These are phyloP conservation scores for Enteromius anoplus DNA, from an alignment of 2,797 vertebrate species.

Conservation along the genomic window DNA sequence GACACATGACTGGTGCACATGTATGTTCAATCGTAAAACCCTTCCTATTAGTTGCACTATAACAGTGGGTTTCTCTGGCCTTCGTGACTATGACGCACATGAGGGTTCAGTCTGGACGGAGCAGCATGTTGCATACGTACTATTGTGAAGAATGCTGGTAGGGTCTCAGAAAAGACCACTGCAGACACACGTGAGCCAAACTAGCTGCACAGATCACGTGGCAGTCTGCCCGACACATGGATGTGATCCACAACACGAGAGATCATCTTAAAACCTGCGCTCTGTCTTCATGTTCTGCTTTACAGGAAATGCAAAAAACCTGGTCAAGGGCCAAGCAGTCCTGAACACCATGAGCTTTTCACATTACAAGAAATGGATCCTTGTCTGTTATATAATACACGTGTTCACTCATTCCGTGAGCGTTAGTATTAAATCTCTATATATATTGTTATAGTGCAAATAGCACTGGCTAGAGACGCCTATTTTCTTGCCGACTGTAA, in stretches of 20 bases:
- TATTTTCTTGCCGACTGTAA: not conserved
- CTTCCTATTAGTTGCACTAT: constrained; percentile 1
- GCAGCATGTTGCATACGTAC: constrained; percentile 27
- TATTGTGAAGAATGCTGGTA: constrained; percentile 43
- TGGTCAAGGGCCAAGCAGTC: not conserved
- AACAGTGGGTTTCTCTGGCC: constrained; percentile 55
- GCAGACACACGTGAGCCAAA: constrained; percentile 6
- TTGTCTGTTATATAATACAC: not conserved
- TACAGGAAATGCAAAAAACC: not conserved
- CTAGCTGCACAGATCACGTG: not conserved
- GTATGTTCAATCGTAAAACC: not conserved
- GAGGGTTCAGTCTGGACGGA: constrained; percentile 27
- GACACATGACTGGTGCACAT: not conserved
- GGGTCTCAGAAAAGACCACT: not conserved
- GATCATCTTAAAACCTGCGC: constrained; percentile 5
- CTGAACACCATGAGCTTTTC: not conserved
- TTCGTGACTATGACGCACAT: constrained; percentile 59
- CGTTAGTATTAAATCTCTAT: not conserved
- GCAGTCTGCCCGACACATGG: constrained; percentile 11
- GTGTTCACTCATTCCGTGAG: not conserved
- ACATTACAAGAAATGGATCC: not conserved
- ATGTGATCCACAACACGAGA: constrained; percentile 27
- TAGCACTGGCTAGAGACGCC: not conserved
- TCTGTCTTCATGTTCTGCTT: constrained; percentile 8
- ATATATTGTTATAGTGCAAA: not conserved